phyloP scores from a whole-genome alignment of 2,113 vertebrate genomes.

The Ranitomeya variabilis region DNA sequence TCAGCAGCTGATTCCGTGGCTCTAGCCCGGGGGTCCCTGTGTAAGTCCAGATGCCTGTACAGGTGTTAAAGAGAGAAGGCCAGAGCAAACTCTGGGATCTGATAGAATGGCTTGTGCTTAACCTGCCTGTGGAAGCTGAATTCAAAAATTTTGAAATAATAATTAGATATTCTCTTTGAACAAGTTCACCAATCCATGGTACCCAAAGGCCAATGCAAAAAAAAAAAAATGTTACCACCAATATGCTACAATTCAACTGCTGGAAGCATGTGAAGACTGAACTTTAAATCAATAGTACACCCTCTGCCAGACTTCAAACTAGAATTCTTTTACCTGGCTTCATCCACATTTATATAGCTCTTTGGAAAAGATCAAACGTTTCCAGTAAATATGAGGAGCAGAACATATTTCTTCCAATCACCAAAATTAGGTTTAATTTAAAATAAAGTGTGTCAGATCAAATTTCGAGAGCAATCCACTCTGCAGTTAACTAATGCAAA shows the following conservation, averaged over 20 bases:
- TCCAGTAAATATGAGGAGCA: constrained; percentile 10
- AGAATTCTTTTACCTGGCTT: constrained; percentile 18
- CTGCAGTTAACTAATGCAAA: constrained; percentile 20
- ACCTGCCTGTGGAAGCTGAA: too few species aligned
- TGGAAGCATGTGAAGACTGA: not conserved
- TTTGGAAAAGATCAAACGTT: constrained; percentile 34
- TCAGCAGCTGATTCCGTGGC: too few species aligned
- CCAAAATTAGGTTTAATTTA: constrained; percentile 44
- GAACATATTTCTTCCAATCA: constrained; percentile 33
- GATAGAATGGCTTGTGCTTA: too few species aligned
- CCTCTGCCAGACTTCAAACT: not conserved
- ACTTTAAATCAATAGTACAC: not conserved
- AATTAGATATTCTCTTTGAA: not conserved
- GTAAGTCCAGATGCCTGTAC: too few species aligned
- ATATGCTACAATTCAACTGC: not conserved
- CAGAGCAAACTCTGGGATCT: too few species aligned
- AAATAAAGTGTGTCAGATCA: constrained; percentile 43
- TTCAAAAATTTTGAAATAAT: too few species aligned
- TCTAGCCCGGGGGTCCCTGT: too few species aligned
- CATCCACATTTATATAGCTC: constrained; percentile 23
- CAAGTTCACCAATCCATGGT: not conserved
- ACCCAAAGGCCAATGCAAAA: not conserved
- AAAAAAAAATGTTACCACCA: not conserved
- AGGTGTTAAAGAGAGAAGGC: too few species aligned
- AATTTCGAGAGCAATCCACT: constrained; percentile 35